Base-by-base conservation (phyloP, 2,113 vertebrate species). In the Mellivora capensis region DNA sequence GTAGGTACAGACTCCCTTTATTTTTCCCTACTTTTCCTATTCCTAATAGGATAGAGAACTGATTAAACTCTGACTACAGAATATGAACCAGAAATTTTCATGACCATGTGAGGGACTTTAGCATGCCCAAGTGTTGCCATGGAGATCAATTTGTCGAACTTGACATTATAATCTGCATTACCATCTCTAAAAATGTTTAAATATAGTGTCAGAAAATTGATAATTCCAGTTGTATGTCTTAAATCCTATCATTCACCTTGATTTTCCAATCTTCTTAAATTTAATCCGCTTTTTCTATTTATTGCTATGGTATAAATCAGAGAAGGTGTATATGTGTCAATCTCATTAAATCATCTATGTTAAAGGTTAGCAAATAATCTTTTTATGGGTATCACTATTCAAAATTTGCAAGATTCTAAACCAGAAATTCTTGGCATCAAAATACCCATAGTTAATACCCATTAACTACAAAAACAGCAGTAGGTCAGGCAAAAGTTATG, bases 161-260 rank as follows among this genome's bases (percentile, higher is more conserved):
- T 96, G 88, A 97, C 93, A 93, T 96, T 93, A 91, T 86, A 93
- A 96, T 94, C 91, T 82, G 57, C 14, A 96, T 91, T 94, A 88
- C 23, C 21, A 2, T 93, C 59, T 91, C 77, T 64, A 49, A 93
- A 97, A 77, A 84, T 71, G 76, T 62, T 95, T 95, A 95, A 96
- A 94, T 79, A 31, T 61, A 34, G 25, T 93, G 49, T 86, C 88
- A 95, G 13, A 86, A 95, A 76, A 42, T 44, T 90, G 37, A 82
- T 87, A 77, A 91, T 87, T 79, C 82, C n/a, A 71, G 18, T 37
- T 54, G 12, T 44, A 69, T 95, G 39, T 61, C 71, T 54, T 54
- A 83, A 86, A 69, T 76, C 18, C 11, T 13, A 74, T 93, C 80
- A 67, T 42, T 94, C 47, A 59, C 2, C 52, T 47, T 85, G 18